Percentiles rank a stretch among this genome's conserved stretches.
Evolutionary conservation across 2,113 vertebrate genomes (phyloP).

Genomic region (Loxodonta africana): DNA sequence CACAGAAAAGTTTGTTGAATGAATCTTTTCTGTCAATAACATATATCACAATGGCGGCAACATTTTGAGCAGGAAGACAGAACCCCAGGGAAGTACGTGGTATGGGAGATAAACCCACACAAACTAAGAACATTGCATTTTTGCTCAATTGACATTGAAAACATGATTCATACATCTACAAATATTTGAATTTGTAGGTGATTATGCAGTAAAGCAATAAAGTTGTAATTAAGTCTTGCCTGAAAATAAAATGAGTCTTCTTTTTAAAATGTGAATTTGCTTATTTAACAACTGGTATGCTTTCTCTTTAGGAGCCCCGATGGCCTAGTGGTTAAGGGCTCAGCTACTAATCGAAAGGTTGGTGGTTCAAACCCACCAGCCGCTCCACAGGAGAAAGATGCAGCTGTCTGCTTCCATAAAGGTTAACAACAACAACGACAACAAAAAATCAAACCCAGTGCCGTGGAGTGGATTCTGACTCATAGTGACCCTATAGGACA

Average conservation of each 20-base stretch:
- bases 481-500: too few species aligned
- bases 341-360: neutral
- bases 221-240: constrained; percentile 13
- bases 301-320: neutral
- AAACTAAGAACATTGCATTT: neutral
- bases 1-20: constrained; percentile 44
- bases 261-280: constrained; percentile 41
- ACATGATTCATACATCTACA: constrained; percentile 6
- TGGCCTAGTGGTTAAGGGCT: neutral
- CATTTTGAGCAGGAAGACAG: constrained; percentile 43
- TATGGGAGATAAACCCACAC: constrained; percentile 2
- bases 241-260: constrained; percentile 36
- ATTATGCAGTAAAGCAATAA: constrained; percentile 3
- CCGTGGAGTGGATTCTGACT: too few species aligned
- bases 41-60: neutral
- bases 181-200: constrained; percentile 38
- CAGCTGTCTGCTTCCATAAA: too few species aligned
- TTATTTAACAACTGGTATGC: neutral
- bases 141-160: neutral
- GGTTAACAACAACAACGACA: too few species aligned
- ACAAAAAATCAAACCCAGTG: too few species aligned
- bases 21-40: constrained; percentile 42
- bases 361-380: neutral
- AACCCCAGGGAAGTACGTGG: neutral
- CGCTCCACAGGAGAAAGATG: neutral